Evolutionary conservation across 2,113 vertebrate species (phyloP).

Genomic region (Ailuropoda melanoleuca): DNA sequence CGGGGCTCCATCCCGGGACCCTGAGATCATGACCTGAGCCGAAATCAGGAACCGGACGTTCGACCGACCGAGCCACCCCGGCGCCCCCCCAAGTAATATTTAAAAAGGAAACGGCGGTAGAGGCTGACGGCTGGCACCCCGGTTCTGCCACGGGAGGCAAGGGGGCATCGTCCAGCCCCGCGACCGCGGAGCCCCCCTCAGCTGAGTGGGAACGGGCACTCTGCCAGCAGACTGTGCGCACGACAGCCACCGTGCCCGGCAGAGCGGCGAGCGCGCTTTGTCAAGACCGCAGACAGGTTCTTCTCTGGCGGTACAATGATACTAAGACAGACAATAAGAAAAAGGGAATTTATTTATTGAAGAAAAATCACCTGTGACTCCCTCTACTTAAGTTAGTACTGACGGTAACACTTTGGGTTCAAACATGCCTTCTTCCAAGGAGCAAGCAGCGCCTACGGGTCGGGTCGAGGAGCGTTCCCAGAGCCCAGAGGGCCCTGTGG

Average conservation of each 20-base stretch:
- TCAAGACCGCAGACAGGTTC: rapidly evolving
- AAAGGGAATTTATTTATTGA: conserved; percentile 79
- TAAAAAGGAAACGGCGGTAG: neutral
- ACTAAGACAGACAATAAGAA: conserved; percentile 69
- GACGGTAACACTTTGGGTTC: conserved; percentile 46
- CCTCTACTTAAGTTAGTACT: conserved; percentile 49
- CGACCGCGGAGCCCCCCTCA: neutral
- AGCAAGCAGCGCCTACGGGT: conserved; percentile 25
- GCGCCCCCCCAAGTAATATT: neutral
- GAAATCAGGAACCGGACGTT: neutral
- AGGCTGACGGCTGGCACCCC: no score
- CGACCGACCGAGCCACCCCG: neutral
- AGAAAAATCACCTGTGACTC: conserved; percentile 65
- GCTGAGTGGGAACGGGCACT: neutral
- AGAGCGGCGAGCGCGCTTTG: neutral
- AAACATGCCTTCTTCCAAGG: conserved; percentile 52
- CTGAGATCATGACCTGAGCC: neutral
- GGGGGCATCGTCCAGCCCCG: no score
- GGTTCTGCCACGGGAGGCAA: neutral
- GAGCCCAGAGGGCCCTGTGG: conserved; percentile 65
- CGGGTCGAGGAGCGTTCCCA: conserved; percentile 53
- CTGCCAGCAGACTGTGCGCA: rapidly evolving
- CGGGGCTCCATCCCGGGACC: no score
- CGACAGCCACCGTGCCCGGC: rapidly evolving
- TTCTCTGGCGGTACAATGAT: neutral